Base-by-base conservation (phyloP, 2,797 vertebrate genomes). In the Falco novaeseelandiae region DNA sequence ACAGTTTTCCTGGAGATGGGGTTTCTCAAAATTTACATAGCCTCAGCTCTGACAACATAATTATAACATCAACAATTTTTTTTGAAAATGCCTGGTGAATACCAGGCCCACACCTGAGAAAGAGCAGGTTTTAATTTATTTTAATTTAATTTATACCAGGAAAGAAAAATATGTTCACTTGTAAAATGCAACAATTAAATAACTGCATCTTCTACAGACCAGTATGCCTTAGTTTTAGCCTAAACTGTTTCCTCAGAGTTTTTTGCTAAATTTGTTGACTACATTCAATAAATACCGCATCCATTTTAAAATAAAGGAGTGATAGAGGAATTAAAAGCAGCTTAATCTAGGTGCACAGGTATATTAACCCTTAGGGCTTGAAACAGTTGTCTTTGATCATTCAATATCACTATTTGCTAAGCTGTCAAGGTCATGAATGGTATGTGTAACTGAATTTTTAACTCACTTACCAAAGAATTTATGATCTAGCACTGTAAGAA, bases 391-490 rank as follows among this genome's bases (percentile, higher is more conserved):
- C 92, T 91, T 97, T 96, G 96, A 97, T 97, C 95, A 94, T 87
- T 79, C 76, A 76, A 27, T 95, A 80, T 89, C 79, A 83, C 76
- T 87, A 78, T 97, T 93, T 87, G 89, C 83, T 88, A 93, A 95
- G 83, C 82, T 88, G 92, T 96, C 93, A 96, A 96, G 96, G 93
- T 93, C 94, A 96, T 88, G 84, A 80, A 83, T 55, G 69, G 86
- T 71, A 87, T 73, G 76, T 72, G 90, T 90, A 98, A 94, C 87
- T 85, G 85, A 95, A 94, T 97, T 95, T 97, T 96, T 96, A 92
- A 96, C 83, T 93, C 95, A 94, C 92, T 97, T 96, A 96, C 63
- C 74, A 93, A 98, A 96, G 95, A 94, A 83, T 92, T 87, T 94
- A 98, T 96, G 90, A 93, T 74, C 91, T 96, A 89, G 87, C 91